Evolutionary conservation across 2,888 invertebrate genomes (phyloP), one percentile per base, ranked within the genome.

Genomic region (Papilio protenor): DNA sequence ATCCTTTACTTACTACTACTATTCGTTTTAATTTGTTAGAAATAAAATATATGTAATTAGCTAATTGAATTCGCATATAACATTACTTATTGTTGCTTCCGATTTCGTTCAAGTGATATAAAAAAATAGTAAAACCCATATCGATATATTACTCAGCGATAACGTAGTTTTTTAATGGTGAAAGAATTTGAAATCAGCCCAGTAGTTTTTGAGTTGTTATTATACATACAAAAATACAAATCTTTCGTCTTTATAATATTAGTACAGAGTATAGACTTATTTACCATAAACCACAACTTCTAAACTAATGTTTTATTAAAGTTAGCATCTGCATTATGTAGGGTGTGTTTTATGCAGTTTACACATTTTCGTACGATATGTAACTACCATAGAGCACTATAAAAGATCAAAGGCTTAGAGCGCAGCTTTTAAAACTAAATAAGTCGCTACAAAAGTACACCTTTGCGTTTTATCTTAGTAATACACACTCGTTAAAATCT

Each of bases 331-430:
- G 5, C 61, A 61, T 6, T 21, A 61, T 12, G 16, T 16, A 16
- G 12, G 27, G 5, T 59, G 14, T 59, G 5, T 27, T 59, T 59
- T 59, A 27, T 55, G 40, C n/a, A 52, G 55, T 57, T 72, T 57
- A 57, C 45, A 52, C 52, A 66, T 23, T 61, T 23, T n/a, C 3
- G 2, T 66, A 69, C 18, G 14, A 40, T 10, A 49, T 33, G 6
- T 40, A 33, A 66, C 55, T 55, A 55, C 16, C 21, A 55, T 33
- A 66, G 49, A 2, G 71, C 75, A 61, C 52, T 78, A 75, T 72
- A 57, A 75, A 66, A 75, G 78, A 78, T 78, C 75, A 78, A 78
- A 78, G 75, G 75, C 71, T 61, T 59, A 49, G 52, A 71, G 21
- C 73, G 57, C 23, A 21, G 77, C 71, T 77, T 75, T 77, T 75